Base-by-base conservation (phyloP, 2,113 vertebrate genomes). In the Rhizomys pruinosus region DNA sequence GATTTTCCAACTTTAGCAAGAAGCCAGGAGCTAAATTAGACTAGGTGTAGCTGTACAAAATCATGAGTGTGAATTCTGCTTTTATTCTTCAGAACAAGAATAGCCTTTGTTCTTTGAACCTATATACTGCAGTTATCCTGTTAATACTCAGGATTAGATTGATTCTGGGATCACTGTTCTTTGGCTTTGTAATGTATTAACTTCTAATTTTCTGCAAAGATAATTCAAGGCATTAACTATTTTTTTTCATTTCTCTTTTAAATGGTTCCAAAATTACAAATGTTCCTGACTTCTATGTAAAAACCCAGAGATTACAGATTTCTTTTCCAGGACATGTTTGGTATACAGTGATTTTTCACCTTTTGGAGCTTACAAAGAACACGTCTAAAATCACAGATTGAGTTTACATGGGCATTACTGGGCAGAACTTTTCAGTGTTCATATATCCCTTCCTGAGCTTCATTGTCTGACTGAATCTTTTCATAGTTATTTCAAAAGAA, bases 401-500 rank as follows among this genome's bases (percentile, higher is more conserved):
- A n/a, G n/a, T n/a, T n/a, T n/a, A n/a, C n/a, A n/a, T n/a, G n/a
- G n/a, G n/a, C n/a, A n/a, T n/a, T n/a, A n/a, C n/a, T n/a, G n/a
- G n/a, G n/a, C n/a, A n/a, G n/a, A n/a, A n/a, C n/a, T n/a, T n/a
- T n/a, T n/a, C n/a, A n/a, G n/a, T n/a, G n/a, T n/a, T n/a, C n/a
- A n/a, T n/a, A n/a, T n/a, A 80, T 44, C 27, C 23, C 0, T 87
- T 84, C 55, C 23, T 87, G 32, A 4, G 87, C n/a, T 44, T 84
- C 61, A 55, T 55, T 87, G 52, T 20, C 5, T 29, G 25, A 66
- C 71, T 90, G 90, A 37, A n/a, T 15, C 69, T 86, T 63, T 91
- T 76, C 61, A 68, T 39, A 77, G 57, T 63, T 69, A 44, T 90
- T 86, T 94, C 23, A 69, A 85, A 93, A 74, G 5, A 66, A 42